These are phyloP conservation scores for Myodes glareolus DNA, from an alignment of 2,113 vertebrate genomes.

Conservation along the genomic window DNA sequence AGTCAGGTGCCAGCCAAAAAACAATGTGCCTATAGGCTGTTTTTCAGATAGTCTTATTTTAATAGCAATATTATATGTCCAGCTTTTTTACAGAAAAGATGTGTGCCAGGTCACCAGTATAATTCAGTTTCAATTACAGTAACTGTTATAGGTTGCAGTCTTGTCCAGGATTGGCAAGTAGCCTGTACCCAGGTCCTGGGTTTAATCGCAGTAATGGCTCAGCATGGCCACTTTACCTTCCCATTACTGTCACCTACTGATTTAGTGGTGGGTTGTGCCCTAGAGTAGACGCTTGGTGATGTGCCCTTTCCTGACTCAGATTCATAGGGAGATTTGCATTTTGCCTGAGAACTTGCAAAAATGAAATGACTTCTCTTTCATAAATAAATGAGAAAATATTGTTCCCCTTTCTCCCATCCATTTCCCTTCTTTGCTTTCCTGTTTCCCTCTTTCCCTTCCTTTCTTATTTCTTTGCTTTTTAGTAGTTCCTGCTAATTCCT, in stretches of 20 bases:
- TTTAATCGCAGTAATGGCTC: slow-evolving; percentile 62
- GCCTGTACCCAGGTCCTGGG: neutral
- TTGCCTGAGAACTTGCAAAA: neutral
- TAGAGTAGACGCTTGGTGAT: neutral
- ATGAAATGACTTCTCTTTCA: neutral
- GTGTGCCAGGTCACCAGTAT: slow-evolving; percentile 10
- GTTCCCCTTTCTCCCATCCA: accelerated
- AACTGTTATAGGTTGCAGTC: neutral
- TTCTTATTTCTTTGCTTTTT: neutral
- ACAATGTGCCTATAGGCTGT: neutral
- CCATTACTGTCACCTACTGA: slow-evolving; percentile 71
- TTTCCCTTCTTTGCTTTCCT: neutral
- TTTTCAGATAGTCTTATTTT: slow-evolving; percentile 40
- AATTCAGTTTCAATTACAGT: slow-evolving; percentile 57
- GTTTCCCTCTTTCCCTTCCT: too few relatives aligned
- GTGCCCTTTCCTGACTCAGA: neutral
- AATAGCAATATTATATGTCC: slow-evolving; percentile 14
- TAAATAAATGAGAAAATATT: neutral
- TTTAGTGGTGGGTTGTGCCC: slow-evolving; percentile 35
- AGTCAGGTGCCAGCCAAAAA: neutral
- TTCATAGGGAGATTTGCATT: slow-evolving; percentile 2
- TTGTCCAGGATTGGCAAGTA: slow-evolving; percentile 43
- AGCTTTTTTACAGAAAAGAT: neutral
- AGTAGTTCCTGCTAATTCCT: neutral
- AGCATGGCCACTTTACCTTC: neutral